Base-by-base conservation (phyloP, 2,113 vertebrate species). In the Oreochromis niloticus region DNA sequence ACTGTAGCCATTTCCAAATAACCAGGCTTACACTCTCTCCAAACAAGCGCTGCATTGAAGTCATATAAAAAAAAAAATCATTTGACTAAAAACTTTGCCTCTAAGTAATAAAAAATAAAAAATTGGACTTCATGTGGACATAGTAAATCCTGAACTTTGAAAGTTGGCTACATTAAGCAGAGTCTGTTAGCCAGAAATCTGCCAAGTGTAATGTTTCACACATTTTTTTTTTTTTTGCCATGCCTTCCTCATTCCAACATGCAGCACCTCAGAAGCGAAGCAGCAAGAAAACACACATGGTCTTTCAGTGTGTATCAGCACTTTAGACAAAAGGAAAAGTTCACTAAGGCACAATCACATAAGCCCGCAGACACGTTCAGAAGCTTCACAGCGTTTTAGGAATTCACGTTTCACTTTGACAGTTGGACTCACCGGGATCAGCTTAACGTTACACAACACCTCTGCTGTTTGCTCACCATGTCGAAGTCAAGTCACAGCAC, bases 381-480 rank as follows among this genome's bases (percentile, higher is more conserved):
- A 10, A 73, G 41, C 41, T 46, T 16, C 22, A 73, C 14, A 10
- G 14, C 2, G 27, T 27, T 46, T 46, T 46, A 27, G 4, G 41
- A 73, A 73, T 48, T 63, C 39, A 30, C 0, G 2, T 81, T 50
- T 81, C 16, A 24, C 54, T 43, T 41, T 48, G 17, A 83, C 54
- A 79, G 61, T 7, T 19, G 5, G 12, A 14, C 50, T 27, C 13
- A 16, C 19, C 16, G 12, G 24, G 46, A 55, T 2, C 24, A 14
- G 82, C 41, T 56, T 59, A 22, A 52, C 1, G 81, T 32, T 87
- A 59, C 83, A 90, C 90, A 93, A 87, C 8, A 81, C 68, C 2
- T 43, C 80, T 78, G 79, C 57, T 89, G 93, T 90, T 89, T 52
- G 17, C 34, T 73, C 27, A 17, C 43, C 7, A 3, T 4, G 52